Base-by-base conservation (phyloP, 2,113 vertebrate species). In the Piprites chloris region DNA sequence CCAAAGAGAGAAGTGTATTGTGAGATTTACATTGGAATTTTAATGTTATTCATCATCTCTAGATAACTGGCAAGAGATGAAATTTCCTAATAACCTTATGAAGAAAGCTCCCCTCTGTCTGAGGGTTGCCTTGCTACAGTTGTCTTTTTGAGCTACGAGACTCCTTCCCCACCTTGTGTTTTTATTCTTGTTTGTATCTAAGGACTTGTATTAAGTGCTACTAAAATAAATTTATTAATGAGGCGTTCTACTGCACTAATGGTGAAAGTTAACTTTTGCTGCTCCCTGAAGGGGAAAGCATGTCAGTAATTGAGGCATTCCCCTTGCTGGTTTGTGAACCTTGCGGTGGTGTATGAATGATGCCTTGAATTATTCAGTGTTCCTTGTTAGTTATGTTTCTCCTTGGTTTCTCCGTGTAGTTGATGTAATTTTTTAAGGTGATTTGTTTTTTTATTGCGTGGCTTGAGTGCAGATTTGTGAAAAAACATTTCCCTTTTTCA, bases 341-440 rank as follows among this genome's bases (percentile, higher is more conserved):
- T 83, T 91, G 53, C 0, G 0, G 39, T 83, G 62, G 44, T 91
- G 21, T 90, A 76, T 77, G 94, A 96, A 93, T 91, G 71, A 83
- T 30, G 9, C 91, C 67, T 93, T 97, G 93, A 95, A 97, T 97
- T 96, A 96, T 96, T 96, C 91, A 97, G 46, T 53, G 63, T 77
- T 91, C 58, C 62, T 80, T 94, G 71, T 88, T 93, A 92, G 71
- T 41, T 89, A 68, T 69, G 49, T 85, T 87, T 95, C 95, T 93
- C 89, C 94, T 95, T 95, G 90, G 75, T 67, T 78, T 76, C 62
- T 85, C 85, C 61, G 32, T 32, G 62, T 81, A 87, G 66, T 32
- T 87, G 67, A 76, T 85, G 85, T 87, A 37, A 73, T 74, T 87
- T 91, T 30, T 44, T 52, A 41, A 95, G 63, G 47, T 85, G 67